Conservation (phyloP, 2,888 invertebrate species). For the Aphidoletes aphidimyza region DNA sequence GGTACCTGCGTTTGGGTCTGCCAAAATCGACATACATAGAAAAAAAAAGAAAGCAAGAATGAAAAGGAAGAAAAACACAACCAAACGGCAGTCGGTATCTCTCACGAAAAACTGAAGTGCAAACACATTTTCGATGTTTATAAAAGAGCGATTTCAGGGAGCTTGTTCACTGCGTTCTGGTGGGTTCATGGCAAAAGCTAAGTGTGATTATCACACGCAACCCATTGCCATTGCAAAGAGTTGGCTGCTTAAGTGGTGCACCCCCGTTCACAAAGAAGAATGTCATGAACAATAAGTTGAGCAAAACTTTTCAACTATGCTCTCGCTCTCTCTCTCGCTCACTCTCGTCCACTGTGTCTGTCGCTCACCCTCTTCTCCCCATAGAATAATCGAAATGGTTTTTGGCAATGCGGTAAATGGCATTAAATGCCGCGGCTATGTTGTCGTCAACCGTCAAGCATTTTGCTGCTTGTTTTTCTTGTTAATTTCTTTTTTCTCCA, state of each 20-base stretch:
- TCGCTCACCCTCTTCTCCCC: too few species aligned
- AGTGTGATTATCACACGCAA: slow-evolving; percentile 42
- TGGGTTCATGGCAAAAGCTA: background rate
- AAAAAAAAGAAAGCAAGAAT: background rate
- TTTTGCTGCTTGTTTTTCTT: background rate
- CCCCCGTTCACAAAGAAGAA: background rate
- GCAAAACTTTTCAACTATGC: slow-evolving; percentile 1
- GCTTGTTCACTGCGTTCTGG: background rate
- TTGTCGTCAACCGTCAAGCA: slow-evolving; percentile 4
- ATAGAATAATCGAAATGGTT: too few species aligned
- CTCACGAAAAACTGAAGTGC: background rate
- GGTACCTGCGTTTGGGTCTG: too few species aligned
- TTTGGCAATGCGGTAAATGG: background rate
- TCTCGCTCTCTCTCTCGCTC: too few species aligned
- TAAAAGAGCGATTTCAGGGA: background rate
- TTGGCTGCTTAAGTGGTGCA: slow-evolving; percentile 7
- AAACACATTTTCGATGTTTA: background rate
- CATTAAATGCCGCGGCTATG: background rate
- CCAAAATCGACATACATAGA: too few species aligned
- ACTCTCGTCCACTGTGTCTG: too few species aligned
- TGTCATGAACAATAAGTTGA: background rate
- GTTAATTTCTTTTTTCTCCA: background rate
- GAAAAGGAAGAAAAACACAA: too few species aligned
- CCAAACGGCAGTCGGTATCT: background rate
- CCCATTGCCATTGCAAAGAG: background rate